Evolutionary conservation across 2,888 invertebrate genomes (phyloP), one percentile per base, ranked within the genome.

Genomic region (Caenorhabditis sp.): DNA sequence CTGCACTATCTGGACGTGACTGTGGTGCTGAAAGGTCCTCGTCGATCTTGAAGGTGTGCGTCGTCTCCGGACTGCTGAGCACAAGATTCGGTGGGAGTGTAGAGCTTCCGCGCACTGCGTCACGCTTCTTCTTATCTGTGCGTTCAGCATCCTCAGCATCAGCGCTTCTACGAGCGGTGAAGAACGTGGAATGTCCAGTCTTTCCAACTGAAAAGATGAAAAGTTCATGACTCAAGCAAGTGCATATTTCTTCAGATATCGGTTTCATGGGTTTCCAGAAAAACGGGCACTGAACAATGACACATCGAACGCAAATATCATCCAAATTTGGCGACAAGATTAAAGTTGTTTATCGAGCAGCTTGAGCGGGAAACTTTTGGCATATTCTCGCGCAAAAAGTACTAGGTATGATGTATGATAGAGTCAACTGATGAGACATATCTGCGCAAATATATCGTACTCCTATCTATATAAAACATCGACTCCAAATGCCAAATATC

Each of bases 151-250:
- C 70, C 19, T 81, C 80, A 5, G 56, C 64, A 28, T 84, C 76
- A 14, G 83, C 82, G 19, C 84, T 84, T 63, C 58, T 24, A 51
- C 80, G 76, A 26, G 38, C 47, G 14, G 84, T 80, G 77, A 80
- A 84, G 51, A 84, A 84, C 3, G 66, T 81, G 10, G 84, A 84
- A 19, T 84, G 79, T 31, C 80, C 80, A n/a, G 66, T 51, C 26
- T 64, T 66, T 26, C 66, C 69, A 47, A 22, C 84, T 80, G 73
- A 51, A 77, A 69, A 16, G n/a, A 44, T 10, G 8, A 24, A 49
- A 31, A 16, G 19, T 41, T 41, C 69, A 19, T 77, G 77, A 72
- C 5, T 79, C 56, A 79, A n/a, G n/a, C n/a, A n/a, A n/a, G n/a
- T 12, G 16, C n/a, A 10, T 31, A 24, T 35, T 22, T 47, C 41